Conservation (phyloP, 2,888 invertebrate genomes). For the Arctia plantaginis region DNA sequence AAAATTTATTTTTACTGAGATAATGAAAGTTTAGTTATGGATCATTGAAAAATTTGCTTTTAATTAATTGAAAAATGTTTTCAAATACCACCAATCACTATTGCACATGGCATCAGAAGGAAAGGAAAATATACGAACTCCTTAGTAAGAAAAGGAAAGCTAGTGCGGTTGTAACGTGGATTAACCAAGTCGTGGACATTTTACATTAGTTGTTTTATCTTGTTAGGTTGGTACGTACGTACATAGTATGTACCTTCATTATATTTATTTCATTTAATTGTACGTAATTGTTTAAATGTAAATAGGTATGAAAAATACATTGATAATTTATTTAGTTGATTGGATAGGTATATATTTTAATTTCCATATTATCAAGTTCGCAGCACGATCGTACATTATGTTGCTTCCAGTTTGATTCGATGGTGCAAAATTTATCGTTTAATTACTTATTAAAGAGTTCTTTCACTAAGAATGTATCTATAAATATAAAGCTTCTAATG, state of each 20-base stretch:
- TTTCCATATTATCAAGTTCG: background rate
- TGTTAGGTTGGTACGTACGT: background rate
- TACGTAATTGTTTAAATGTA: background rate
- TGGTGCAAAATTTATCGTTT: too few relatives aligned
- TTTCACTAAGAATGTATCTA: too few relatives aligned
- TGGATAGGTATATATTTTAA: background rate
- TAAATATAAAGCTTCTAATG: too few relatives aligned
- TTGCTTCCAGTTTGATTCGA: too few relatives aligned
- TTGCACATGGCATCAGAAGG: conserved; percentile 75
- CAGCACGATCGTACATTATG: background rate
- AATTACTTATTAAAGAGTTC: too few relatives aligned
- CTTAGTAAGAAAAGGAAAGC: conserved; percentile 51
- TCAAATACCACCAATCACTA: conserved; percentile 67
- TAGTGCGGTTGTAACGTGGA: conserved; percentile 55
- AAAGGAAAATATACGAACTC: conserved; percentile 55
- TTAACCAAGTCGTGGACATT: conserved; percentile 40
- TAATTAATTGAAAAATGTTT: conserved; percentile 40
- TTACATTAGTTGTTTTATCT: conserved; percentile 46
- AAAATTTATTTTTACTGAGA: background rate
- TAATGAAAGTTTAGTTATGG: background rate
- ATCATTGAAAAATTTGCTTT: conserved; percentile 42
- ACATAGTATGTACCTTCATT: background rate
- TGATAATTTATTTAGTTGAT: background rate
- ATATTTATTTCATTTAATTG: background rate
- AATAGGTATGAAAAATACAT: background rate